These are phyloP conservation scores for Oreotragus oreotragus DNA, from an alignment of 2,113 vertebrate species.

Conservation along the genomic window DNA sequence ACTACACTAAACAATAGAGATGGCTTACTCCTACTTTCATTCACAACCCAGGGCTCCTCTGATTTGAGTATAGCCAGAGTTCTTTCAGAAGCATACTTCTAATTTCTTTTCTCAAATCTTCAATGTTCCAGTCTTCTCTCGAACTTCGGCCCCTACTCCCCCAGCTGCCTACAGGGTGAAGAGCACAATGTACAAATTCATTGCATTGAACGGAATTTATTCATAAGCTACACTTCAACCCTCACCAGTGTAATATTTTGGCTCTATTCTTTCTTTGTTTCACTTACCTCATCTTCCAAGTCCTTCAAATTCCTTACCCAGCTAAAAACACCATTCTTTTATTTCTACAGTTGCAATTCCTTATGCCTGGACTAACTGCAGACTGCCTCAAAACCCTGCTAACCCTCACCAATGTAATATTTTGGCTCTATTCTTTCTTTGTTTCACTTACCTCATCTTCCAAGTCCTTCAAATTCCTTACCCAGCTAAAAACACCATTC, in stretches of 20 bases:
- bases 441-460: slow-evolving; percentile 38
- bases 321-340: neutral
- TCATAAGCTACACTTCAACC: neutral
- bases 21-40: neutral
- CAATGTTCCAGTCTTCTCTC: neutral
- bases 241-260: neutral
- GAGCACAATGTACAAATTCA: neutral
- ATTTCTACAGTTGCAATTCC: neutral
- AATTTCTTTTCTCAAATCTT: neutral
- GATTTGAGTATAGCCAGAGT: neutral
- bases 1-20: neutral
- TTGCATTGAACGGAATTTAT: neutral
- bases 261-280: neutral
- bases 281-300: slow-evolving; percentile 45
- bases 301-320: neutral
- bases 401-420: neutral
- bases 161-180: neutral
- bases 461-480: neutral
- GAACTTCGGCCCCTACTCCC: neutral
- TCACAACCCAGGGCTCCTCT: neutral
- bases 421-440: neutral
- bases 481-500: neutral
- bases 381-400: neutral
- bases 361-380: neutral
- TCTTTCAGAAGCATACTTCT: neutral